Conservation (phyloP, 2,113 vertebrate species). For the Eupsittula cactorum region DNA sequence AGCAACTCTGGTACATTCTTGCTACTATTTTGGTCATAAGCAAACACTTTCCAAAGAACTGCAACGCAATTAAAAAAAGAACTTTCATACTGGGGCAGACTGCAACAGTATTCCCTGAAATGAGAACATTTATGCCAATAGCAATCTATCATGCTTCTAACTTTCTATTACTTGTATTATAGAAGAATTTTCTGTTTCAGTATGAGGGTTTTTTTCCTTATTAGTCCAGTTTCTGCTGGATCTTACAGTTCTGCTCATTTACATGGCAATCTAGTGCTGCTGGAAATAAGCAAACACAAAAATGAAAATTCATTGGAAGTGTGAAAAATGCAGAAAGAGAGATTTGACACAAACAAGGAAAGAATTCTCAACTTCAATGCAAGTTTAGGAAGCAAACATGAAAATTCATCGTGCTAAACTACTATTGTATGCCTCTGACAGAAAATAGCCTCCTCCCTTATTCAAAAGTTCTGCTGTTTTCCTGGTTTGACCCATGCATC, state of each 20-base stretch:
- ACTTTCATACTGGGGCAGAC: constrained; percentile 38
- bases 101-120: constrained; percentile 32
- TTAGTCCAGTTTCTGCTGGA: constrained; percentile 46
- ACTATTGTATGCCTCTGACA: background rate
- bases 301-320: background rate
- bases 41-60: constrained; percentile 56
- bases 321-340: background rate
- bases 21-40: constrained; percentile 68
- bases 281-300: constrained; percentile 16
- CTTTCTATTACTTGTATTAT: constrained; percentile 17
- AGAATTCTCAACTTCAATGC: background rate
- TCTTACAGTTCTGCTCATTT: constrained; percentile 34
- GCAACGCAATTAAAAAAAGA: constrained; percentile 68
- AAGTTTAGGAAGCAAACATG: background rate
- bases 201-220: background rate
- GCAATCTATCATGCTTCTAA: constrained; percentile 20
- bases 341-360: background rate
- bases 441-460: background rate
- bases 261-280: background rate
- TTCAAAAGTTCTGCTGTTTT: background rate
- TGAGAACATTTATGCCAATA: constrained; percentile 57
- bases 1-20: constrained; percentile 60
- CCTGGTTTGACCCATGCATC: background rate
- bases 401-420: background rate
- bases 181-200: background rate